Conservation (phyloP, 2,797 vertebrate genomes). For the Lithobates sylvaticus region DNA sequence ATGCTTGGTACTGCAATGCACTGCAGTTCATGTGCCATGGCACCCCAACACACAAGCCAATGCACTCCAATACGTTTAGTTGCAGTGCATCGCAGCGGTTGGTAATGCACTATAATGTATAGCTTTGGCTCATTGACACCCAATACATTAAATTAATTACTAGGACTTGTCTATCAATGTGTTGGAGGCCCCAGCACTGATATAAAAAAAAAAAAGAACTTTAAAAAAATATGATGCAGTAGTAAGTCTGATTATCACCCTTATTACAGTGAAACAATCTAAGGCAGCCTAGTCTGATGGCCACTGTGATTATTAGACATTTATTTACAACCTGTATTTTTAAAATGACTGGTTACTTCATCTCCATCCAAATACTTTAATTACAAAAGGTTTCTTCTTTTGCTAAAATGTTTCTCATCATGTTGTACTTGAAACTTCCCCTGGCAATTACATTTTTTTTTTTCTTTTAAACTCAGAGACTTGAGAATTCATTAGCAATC, state of each 20-base stretch:
- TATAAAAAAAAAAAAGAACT: too few relatives aligned
- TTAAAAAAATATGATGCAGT: background rate
- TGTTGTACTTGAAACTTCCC: conserved; percentile 30
- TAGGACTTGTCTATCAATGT: too few relatives aligned
- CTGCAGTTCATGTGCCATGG: too few relatives aligned
- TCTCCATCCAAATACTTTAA: conserved; percentile 32
- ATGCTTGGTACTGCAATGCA: too few relatives aligned
- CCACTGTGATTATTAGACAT: conserved; percentile 5
- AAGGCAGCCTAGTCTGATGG: background rate
- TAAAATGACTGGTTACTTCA: conserved; percentile 27
- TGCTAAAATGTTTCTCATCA: conserved; percentile 30
- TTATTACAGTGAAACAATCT: background rate
- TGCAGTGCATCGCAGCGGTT: too few relatives aligned
- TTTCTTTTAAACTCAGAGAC: conserved; percentile 34
- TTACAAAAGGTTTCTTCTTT: conserved; percentile 41
- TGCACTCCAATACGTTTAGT: too few relatives aligned
- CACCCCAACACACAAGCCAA: too few relatives aligned
- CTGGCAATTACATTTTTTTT: conserved; percentile 32
- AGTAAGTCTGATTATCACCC: background rate
- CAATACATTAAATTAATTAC: too few relatives aligned
- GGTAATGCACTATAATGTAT: too few relatives aligned
- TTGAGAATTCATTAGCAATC: conserved; percentile 53
- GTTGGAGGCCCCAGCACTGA: too few relatives aligned
- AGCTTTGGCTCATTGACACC: too few relatives aligned
- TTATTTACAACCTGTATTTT: conserved; percentile 12